phyloP scores from a whole-genome alignment of 1,140 invertebrate genomes.

The Lucilia sericata region DNA sequence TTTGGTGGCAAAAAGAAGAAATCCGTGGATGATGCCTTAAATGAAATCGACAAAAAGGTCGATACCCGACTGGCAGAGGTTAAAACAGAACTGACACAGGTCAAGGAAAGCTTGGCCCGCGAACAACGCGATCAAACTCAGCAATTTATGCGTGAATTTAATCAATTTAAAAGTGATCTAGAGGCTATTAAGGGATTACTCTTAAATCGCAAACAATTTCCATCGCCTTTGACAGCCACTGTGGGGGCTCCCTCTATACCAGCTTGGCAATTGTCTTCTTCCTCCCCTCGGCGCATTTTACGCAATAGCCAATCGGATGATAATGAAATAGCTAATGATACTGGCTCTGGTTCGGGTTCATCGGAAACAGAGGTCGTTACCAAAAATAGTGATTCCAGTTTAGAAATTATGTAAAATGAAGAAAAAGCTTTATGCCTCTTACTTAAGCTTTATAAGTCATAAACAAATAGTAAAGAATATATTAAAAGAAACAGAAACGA shows the following conservation, averaged over 20 bases:
- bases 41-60: constrained; percentile 76
- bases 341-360: constrained; percentile 72
- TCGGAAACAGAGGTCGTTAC: constrained; percentile 76
- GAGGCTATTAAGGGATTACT: constrained; percentile 82
- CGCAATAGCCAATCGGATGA: constrained; percentile 61
- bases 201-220: constrained; percentile 82
- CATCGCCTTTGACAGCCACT: constrained; percentile 71
- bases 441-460: background rate
- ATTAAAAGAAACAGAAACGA: background rate
- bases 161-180: constrained; percentile 79
- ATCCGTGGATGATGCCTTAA: constrained; percentile 73
- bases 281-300: constrained; percentile 59
- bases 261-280: constrained; percentile 79
- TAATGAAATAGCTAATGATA: constrained; percentile 64
- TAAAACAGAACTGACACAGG: constrained; percentile 70
- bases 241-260: constrained; percentile 78
- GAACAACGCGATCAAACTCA: constrained; percentile 71
- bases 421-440: background rate
- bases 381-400: constrained; percentile 78
- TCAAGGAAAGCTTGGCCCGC: constrained; percentile 67
- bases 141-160: constrained; percentile 73
- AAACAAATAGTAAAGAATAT: constrained; percentile 1
- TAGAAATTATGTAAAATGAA: constrained; percentile 74
- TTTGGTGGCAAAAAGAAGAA: constrained; percentile 75
- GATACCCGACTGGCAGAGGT: constrained; percentile 74